Percentiles rank a stretch among this genome's conserved stretches.
These are phyloP conservation scores for Thamnaconus septentrionalis DNA, from an alignment of 2,113 vertebrate genomes.

Conservation along the genomic window DNA sequence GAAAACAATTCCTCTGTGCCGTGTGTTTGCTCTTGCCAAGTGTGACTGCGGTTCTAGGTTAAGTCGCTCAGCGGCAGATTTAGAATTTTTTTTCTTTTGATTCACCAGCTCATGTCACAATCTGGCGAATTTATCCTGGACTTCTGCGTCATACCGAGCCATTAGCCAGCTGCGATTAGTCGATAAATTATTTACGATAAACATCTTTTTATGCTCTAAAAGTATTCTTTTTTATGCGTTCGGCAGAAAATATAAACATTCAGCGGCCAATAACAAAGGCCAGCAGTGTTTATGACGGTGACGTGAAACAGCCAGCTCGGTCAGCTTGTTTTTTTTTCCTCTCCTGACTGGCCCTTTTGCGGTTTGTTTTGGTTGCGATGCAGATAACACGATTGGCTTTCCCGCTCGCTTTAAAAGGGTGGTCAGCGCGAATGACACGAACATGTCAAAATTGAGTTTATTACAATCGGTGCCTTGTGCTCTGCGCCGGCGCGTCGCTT, in stretches of 20 bases:
- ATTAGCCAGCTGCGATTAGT: conserved; percentile 1
- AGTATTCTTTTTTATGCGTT: conserved; percentile 11
- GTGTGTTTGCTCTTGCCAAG: no score
- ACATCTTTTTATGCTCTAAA: conserved; percentile 15
- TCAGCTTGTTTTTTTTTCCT: conserved; percentile 1
- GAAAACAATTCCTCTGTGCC: conserved; percentile 17
- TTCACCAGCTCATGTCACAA: not conserved
- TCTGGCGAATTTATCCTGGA: conserved; percentile 5
- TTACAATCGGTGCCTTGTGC: not conserved
- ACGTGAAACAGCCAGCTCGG: conserved; percentile 4
- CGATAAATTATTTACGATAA: conserved; percentile 3
- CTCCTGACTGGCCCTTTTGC: not conserved
- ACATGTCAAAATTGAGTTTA: not conserved
- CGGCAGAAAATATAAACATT: conserved; percentile 18
- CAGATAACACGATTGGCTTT: conserved; percentile 14
- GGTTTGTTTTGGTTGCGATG: conserved; percentile 34
- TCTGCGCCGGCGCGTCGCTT: not conserved
- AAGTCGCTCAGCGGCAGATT: conserved; percentile 3
- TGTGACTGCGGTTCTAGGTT: no score
- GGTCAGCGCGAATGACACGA: not conserved
- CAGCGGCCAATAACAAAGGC: conserved; percentile 20
- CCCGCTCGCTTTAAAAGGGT: not conserved
- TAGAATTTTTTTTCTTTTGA: conserved; percentile 5
- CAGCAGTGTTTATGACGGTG: conserved; percentile 16
- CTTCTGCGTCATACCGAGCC: not conserved